Base-by-base conservation (phyloP, 2,888 invertebrate genomes). In the Ellobium chinense region DNA sequence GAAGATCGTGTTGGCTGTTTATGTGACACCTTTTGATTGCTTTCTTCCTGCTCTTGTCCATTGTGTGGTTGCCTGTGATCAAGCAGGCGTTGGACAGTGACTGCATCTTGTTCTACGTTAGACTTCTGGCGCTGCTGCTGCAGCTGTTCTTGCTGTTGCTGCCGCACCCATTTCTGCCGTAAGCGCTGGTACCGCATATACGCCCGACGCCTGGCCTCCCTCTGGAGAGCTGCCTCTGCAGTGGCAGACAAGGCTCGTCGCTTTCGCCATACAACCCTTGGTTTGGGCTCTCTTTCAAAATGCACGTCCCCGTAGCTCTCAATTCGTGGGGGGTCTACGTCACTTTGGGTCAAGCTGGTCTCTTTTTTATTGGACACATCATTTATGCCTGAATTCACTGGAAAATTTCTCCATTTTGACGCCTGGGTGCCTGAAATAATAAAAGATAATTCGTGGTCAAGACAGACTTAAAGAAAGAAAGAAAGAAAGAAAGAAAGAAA, bases 121-220 rank as follows among this genome's bases (percentile, higher is more conserved):
- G 12, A n/a, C 65, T 65, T 65, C 65, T 65, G 9, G 9, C 29
- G 65, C 65, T 65, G 65, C 34, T 31, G 65, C 31, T 65, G 9
- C n/a, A 27, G 34, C 18, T 65, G n/a, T n/a, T 31, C 5, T 34
- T 31, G 60, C n/a, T 14, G 60, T 60, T 60, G 60, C 27, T 60
- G 60, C 27, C n/a, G 14, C 27, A 24, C 5, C 60, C 60, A n/a
- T n/a, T n/a, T 21, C 60, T n/a, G 60, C 9, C 27, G 60, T n/a
- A 21, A 7, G n/a, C 60, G 60, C 27, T 27, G 5, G 60, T 60
- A 24, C 60, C 60, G 60, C 7, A 7, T 60, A n/a, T 46, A 46
- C 7, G 46, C 46, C 18, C 18, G 7, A 7, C 46, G 46, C 46
- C 46, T 46, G 46, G 46, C 46, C 18, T 46, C 46, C 46, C 9